phyloP scores from a whole-genome alignment of 2,888 invertebrate species.

The Drosophila fulvimacula region DNA sequence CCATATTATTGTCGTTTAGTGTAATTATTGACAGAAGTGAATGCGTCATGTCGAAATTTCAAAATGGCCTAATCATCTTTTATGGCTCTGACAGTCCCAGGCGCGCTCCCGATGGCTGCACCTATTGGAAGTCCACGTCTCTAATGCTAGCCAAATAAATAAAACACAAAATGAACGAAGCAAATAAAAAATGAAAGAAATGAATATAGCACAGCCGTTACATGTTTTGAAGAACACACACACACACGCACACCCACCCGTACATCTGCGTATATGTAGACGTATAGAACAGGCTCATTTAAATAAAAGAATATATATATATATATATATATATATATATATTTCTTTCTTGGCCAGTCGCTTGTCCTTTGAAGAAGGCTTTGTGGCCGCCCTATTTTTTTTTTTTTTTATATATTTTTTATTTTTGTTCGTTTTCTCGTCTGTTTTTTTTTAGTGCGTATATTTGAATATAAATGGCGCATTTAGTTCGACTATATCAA shows the following conservation, averaged over 20 bases:
- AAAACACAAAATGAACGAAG: slow-evolving; percentile 21
- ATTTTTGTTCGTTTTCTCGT: slow-evolving; percentile 68
- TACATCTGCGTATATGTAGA: slow-evolving; percentile 11
- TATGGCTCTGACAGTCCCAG: slow-evolving; percentile 51
- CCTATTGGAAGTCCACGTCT: slow-evolving; percentile 73
- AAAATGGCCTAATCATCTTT: slow-evolving; percentile 77
- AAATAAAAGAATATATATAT: slow-evolving; percentile 75
- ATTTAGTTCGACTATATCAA: slow-evolving; percentile 82
- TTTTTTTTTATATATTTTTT: slow-evolving; percentile 39
- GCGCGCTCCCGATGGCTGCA: slow-evolving; percentile 25
- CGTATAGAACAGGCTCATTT: slow-evolving; percentile 65
- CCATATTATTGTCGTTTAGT: slow-evolving; percentile 64
- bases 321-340: background rate
- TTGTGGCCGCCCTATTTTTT: slow-evolving; percentile 65
- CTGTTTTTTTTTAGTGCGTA: slow-evolving; percentile 70
- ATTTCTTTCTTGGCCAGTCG: slow-evolving; percentile 60
- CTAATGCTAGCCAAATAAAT: slow-evolving; percentile 57
- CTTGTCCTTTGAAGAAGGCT: slow-evolving; percentile 62
- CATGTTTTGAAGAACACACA: slow-evolving; percentile 46
- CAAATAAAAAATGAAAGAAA: slow-evolving; percentile 29
- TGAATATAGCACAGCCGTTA: slow-evolving; percentile 61
- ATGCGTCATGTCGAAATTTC: slow-evolving; percentile 60
- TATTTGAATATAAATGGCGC: slow-evolving; percentile 81
- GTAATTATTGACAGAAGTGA: slow-evolving; percentile 62
- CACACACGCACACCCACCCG: slow-evolving; percentile 23